Evolutionary conservation across 2,113 vertebrate genomes (phyloP), one percentile per base, ranked within the genome.

Genomic region (Falcunculus frontatus): DNA sequence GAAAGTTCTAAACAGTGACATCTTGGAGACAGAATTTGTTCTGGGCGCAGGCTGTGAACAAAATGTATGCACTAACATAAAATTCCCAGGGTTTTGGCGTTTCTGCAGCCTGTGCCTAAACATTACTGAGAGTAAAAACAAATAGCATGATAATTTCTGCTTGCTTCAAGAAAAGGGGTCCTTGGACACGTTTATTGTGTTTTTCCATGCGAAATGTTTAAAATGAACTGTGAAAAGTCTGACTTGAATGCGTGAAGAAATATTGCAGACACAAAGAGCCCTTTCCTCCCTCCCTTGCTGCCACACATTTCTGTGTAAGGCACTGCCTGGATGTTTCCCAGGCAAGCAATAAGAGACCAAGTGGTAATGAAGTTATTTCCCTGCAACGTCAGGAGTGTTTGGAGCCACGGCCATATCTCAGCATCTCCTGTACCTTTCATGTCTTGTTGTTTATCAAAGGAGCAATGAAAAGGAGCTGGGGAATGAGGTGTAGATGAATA

Each of bases 391-490:
- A 27, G 84, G 46, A 76, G 50, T 13, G 32, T 82, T 95, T 72
- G 72, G n/a, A 93, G 65, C 50, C 82, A 69, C 0, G 2, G 65
- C 4, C 83, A 37, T 85, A 83, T 62, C 78, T 87, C 91, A 91
- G 87, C 84, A 88, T 74, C 82, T 93, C 91, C 56, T 57, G 76
- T n/a, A 50, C 53, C 75, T 65, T 65, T 91, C 78, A 42, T 52
- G 78, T 90, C 91, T 80, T n/a, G 55, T 7, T 94, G 85, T 93
- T 95, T 77, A 91, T 73, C 96, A 95, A 63, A 94, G 95, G 70
- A 91, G 91, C 84, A 91, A 70, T 86, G 94, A 91, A 91, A 95
- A 85, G 65, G 74, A 91, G 89, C 59, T 60, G 0, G 0, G 87
- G 70, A 83, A 85, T 50, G 78, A 89, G 75, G 70, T 80, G 89